Percentiles rank a stretch among this genome's conserved stretches.
Conservation (phyloP, 2,797 vertebrate genomes). For the Rhodeus uyekii region DNA sequence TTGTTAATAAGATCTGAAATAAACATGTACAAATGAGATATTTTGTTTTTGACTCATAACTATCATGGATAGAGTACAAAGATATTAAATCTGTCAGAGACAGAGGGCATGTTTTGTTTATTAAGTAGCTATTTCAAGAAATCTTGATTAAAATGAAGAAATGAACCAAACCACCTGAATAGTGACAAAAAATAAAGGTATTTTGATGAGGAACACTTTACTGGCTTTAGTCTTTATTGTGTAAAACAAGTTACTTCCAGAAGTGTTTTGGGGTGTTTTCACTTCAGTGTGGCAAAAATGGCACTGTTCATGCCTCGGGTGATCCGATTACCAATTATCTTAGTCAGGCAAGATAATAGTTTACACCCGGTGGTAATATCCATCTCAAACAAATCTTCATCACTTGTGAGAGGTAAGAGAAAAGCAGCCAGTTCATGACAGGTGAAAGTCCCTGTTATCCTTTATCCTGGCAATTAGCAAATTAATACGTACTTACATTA, state of each 20-base stretch:
- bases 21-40: conserved; percentile 27
- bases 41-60: neutral
- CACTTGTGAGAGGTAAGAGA: neutral
- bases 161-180: neutral
- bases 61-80: conserved; percentile 15
- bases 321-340: no score
- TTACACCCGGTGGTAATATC: neutral
- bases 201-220: conserved; percentile 16
- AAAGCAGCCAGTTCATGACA: neutral
- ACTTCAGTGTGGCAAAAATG: neutral
- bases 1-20: conserved; percentile 15
- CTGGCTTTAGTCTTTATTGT: neutral
- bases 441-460: neutral
- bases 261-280: neutral
- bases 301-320: neutral
- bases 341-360: neutral
- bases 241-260: neutral
- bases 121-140: neutral
- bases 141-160: neutral
- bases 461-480: no score
- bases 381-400: neutral
- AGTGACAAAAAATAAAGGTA: neutral
- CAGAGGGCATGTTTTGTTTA: neutral
- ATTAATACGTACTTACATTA: no score
- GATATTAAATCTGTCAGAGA: neutral